A percentile compares a stretch with the other conserved stretches of the same genome.
phyloP scores from a whole-genome alignment of 2,113 vertebrate species.

The Odontesthes bonariensis region DNA sequence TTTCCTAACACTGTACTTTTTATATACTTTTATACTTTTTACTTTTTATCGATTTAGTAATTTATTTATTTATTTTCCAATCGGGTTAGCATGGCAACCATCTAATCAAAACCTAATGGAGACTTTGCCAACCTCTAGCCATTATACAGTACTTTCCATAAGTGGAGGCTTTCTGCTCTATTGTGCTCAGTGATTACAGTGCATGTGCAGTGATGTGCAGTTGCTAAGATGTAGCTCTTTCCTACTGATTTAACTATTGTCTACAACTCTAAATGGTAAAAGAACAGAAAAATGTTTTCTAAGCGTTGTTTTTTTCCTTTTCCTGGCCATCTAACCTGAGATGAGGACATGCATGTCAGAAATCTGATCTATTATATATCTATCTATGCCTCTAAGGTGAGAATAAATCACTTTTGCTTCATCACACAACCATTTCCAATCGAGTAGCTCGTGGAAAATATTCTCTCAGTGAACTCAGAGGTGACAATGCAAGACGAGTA shows the following conservation, averaged over 20 bases:
- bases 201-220: slow-evolving; percentile 2
- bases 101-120: slow-evolving; percentile 56
- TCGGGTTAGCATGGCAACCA: slow-evolving; percentile 61
- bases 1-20: background rate
- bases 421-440: slow-evolving; percentile 51
- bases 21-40: too few relatives aligned
- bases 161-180: slow-evolving; percentile 55
- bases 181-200: slow-evolving; percentile 65
- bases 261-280: slow-evolving; percentile 22
- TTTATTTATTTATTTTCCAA: slow-evolving; percentile 8
- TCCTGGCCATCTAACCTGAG: background rate
- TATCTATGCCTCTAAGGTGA: slow-evolving; percentile 37
- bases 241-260: slow-evolving; percentile 30
- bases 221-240: slow-evolving; percentile 35
- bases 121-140: slow-evolving; percentile 30
- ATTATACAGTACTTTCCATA: slow-evolving; percentile 58
- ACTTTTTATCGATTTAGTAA: background rate
- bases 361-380: slow-evolving; percentile 14
- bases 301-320: slow-evolving; percentile 17
- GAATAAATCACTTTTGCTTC: slow-evolving; percentile 46
- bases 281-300: slow-evolving; percentile 12
- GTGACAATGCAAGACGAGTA: slow-evolving; percentile 37
- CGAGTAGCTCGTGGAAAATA: slow-evolving; percentile 31
- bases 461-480: slow-evolving; percentile 19
- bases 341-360: slow-evolving; percentile 20